phyloP scores from a whole-genome alignment of 23 tunicate genomes.

The Halocynthia aurantium region DNA sequence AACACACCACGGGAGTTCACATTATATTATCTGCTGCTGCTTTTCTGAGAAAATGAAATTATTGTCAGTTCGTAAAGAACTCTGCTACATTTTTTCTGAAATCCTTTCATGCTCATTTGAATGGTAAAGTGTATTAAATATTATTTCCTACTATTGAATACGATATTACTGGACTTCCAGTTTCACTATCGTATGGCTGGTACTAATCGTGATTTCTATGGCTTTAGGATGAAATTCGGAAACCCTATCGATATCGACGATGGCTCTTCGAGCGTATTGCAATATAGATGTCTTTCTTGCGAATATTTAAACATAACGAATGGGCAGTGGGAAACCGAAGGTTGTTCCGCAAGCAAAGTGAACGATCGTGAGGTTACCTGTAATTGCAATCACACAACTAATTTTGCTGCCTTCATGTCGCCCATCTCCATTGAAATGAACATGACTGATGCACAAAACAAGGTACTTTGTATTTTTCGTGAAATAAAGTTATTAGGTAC shows the following conservation, averaged over 20 bases:
- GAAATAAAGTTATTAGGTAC: no score
- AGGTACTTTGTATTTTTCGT: constrained; percentile 19
- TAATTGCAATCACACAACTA: constrained; percentile 84
- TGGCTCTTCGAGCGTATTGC: neutral
- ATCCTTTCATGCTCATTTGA: no score
- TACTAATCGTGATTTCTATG: neutral
- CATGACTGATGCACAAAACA: constrained; percentile 43
- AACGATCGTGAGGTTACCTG: constrained; percentile 65
- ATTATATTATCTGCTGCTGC: no score
- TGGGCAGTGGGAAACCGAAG: constrained; percentile 32
- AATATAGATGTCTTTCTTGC: constrained; percentile 56
- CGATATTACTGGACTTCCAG: neutral
- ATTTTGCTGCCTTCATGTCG: constrained; percentile 87
- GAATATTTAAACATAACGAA: constrained; percentile 42
- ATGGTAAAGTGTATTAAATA: no score
- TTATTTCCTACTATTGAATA: no score
- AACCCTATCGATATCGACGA: neutral
- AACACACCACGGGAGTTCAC: no score
- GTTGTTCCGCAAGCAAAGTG: constrained; percentile 38
- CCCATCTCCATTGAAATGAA: constrained; percentile 31
- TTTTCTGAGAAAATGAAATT: no score
- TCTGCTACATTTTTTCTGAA: no score
- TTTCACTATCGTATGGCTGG: neutral
- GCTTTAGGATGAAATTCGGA: constrained; percentile 11
- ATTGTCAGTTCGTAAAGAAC: no score